A percentile compares a stretch with the other conserved stretches of the same genome.
Evolutionary conservation across 1,140 invertebrate genomes (phyloP).

Genomic region (Lordiphosa mommai): DNA sequence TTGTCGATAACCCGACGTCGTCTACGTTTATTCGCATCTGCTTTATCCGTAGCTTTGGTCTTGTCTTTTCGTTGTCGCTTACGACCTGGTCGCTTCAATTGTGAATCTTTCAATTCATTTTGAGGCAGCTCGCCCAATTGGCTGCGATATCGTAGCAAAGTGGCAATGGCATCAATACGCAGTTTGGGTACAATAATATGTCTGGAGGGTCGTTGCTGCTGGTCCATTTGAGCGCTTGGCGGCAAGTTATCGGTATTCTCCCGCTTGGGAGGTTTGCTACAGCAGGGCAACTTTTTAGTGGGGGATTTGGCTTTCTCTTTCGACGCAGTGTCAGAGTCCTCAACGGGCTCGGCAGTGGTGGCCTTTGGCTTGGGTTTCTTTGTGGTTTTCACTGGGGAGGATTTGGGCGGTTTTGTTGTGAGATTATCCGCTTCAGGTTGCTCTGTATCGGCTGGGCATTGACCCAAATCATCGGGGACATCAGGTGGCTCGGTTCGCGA

Average conservation of each 20-base stretch:
- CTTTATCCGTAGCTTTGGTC: neutral
- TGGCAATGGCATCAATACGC: conserved; percentile 22
- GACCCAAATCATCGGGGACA: neutral
- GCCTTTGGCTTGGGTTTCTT: neutral
- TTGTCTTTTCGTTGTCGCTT: neutral
- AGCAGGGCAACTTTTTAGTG: conserved; percentile 28
- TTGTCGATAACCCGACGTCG: conserved; percentile 5
- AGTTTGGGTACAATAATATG: conserved; percentile 19
- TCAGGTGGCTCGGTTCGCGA: neutral
- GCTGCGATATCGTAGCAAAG: conserved; percentile 29
- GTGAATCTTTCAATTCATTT: neutral
- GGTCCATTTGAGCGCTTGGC: neutral
- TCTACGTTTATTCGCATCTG: neutral
- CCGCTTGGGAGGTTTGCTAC: conserved; percentile 7
- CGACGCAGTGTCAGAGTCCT: conserved; percentile 4
- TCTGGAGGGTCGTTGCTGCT: neutral
- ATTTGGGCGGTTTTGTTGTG: neutral
- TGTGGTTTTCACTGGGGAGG: conserved; percentile 5
- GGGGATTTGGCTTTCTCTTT: neutral
- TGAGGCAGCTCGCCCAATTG: neutral
- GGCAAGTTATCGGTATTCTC: neutral
- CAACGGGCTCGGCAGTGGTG: neutral
- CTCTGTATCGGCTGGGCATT: neutral
- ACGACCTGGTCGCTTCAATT: neutral
- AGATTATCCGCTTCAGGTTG: neutral